phyloP scores from a whole-genome alignment of 1,140 invertebrate species.

The Brachionus angularis region DNA sequence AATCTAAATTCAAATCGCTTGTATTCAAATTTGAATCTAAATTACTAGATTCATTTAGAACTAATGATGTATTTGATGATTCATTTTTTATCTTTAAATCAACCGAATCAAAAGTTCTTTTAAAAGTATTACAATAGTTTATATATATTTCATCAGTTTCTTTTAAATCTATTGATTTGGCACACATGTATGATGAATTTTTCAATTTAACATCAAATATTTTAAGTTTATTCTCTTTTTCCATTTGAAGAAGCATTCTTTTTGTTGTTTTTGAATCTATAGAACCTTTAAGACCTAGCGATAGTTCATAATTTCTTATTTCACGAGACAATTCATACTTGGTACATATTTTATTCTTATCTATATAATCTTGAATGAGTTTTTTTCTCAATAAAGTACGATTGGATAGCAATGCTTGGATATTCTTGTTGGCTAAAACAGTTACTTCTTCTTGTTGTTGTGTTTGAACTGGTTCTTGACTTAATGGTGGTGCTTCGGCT shows the following conservation, averaged over 20 bases:
- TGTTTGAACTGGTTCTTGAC: too few relatives aligned
- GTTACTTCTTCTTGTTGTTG: not conserved
- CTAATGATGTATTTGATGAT: too few relatives aligned
- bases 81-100: slow-evolving; percentile 19
- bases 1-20: too few relatives aligned
- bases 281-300: slow-evolving; percentile 1
- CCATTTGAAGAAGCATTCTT: slow-evolving; percentile 5
- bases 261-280: slow-evolving; percentile 39
- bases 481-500: not conserved
- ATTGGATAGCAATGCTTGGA: slow-evolving; percentile 31
- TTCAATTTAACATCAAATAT: slow-evolving; percentile 26
- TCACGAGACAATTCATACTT: slow-evolving; percentile 11
- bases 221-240: slow-evolving; percentile 19
- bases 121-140: slow-evolving; percentile 27
- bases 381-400: slow-evolving; percentile 24
- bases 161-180: not conserved
- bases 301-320: slow-evolving; percentile 8
- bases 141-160: slow-evolving; percentile 5
- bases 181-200: slow-evolving; percentile 22
- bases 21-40: too few relatives aligned
- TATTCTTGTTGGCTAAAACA: not conserved
- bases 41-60: not conserved
- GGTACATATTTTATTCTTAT: slow-evolving; percentile 21
- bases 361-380: slow-evolving; percentile 18
- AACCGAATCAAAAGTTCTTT: slow-evolving; percentile 18